Evolutionary conservation across 2,113 vertebrate genomes (phyloP).

Genomic region (Pituophis catenifer): DNA sequence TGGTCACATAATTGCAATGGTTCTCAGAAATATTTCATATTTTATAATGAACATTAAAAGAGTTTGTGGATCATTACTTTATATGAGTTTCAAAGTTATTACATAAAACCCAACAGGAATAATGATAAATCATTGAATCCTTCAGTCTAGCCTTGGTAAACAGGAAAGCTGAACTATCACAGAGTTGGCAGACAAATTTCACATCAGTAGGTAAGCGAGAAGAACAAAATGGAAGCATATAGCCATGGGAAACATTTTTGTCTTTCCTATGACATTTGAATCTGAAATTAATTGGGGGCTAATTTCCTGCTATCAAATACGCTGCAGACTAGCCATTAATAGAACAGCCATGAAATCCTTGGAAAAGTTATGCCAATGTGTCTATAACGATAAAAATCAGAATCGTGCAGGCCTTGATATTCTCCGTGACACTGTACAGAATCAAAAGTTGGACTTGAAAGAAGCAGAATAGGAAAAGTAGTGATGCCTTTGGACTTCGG

Average conservation of each 20-base stretch:
- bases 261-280: conserved; percentile 51
- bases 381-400: background rate
- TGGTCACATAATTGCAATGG: conserved; percentile 84
- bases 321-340: background rate
- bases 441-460: background rate
- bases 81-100: conserved; percentile 87
- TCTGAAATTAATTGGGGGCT: conserved; percentile 41
- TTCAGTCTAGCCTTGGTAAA: conserved; percentile 77
- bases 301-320: background rate
- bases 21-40: conserved; percentile 85
- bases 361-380: background rate
- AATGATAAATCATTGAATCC: conserved; percentile 80
- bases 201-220: conserved; percentile 54
- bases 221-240: conserved; percentile 32
- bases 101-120: conserved; percentile 83
- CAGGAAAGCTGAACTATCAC: conserved; percentile 66
- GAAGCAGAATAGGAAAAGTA: background rate
- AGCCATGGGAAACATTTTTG: conserved; percentile 47
- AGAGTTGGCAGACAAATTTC: conserved; percentile 61
- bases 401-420: background rate
- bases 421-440: background rate
- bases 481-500: background rate
- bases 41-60: conserved; percentile 89
- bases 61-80: conserved; percentile 89
- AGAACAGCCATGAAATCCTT: background rate